Conservation (phyloP, 1,140 invertebrate species). For the Trinorchestia longiramus region DNA sequence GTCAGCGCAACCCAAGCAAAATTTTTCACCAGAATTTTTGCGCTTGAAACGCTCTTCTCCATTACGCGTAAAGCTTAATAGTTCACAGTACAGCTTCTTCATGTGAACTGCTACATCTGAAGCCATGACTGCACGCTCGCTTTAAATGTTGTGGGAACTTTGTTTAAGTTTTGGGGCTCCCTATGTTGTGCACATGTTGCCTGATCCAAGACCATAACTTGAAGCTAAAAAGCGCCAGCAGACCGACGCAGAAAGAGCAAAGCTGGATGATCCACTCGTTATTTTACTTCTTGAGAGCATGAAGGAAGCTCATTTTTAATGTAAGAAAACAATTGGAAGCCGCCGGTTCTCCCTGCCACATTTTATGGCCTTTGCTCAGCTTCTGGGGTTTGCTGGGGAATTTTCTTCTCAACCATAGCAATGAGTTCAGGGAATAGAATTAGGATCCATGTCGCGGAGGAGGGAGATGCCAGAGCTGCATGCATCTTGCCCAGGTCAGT, state of each 20-base stretch:
- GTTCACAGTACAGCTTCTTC: neutral
- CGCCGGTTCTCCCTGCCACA: neutral
- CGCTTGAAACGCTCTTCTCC: too few species aligned
- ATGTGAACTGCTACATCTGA: neutral
- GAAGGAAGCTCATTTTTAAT: slow-evolving; percentile 16
- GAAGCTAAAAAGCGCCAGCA: neutral
- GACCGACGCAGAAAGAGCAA: neutral
- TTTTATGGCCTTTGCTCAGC: neutral
- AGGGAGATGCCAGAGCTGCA: neutral
- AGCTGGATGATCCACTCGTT: neutral
- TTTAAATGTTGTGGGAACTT: neutral
- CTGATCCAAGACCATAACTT: neutral
- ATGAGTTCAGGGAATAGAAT: neutral
- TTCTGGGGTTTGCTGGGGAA: neutral
- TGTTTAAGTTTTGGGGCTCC: neutral
- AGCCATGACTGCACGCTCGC: neutral
- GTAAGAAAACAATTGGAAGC: slow-evolving; percentile 23
- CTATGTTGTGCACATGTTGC: neutral
- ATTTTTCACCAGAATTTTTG: too few species aligned
- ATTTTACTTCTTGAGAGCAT: neutral
- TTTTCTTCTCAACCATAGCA: neutral
- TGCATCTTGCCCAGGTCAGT: neutral
- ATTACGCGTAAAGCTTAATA: too few species aligned
- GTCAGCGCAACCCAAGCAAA: too few species aligned
- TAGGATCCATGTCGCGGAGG: neutral